A percentile compares a stretch with the other conserved stretches of the same genome.
Evolutionary conservation across 1,140 invertebrate species (phyloP).

Genomic region (Onthophagus taurus): DNA sequence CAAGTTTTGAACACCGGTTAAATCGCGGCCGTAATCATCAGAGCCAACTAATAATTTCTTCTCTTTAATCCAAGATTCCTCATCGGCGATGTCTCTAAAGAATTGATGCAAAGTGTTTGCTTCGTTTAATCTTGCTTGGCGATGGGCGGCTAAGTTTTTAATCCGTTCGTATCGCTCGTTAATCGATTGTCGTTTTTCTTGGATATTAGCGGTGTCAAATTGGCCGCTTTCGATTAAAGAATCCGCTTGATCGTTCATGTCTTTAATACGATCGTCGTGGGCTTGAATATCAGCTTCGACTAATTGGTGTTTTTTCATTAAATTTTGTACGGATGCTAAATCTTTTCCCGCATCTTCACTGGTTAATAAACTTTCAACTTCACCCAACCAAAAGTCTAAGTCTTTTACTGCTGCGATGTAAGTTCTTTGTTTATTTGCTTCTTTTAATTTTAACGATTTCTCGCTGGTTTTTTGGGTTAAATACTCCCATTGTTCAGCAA

Average conservation of each 20-base stretch:
- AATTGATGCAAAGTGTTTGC: conserved; percentile 98
- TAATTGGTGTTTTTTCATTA: conserved; percentile 98
- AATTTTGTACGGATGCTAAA: conserved; percentile 95
- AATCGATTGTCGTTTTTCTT: conserved; percentile 85
- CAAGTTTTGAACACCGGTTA: conserved; percentile 96
- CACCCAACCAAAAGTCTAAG: conserved; percentile 99
- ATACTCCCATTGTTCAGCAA: conserved; percentile 98
- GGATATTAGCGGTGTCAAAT: conserved; percentile 87
- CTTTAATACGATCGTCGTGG: conserved; percentile 91
- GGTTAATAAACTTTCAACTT: conserved; percentile 93
- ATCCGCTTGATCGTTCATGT: conserved; percentile 91
- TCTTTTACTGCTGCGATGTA: conserved; percentile 99
- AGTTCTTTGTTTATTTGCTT: conserved; percentile 96
- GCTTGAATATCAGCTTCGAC: conserved; percentile 95
- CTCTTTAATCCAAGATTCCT: conserved; percentile 99
- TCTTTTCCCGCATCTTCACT: conserved; percentile 98
- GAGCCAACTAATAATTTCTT: conserved; percentile 96
- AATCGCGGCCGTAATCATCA: conserved; percentile 95
- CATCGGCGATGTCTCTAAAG: conserved; percentile 98
- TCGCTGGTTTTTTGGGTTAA: conserved; percentile 96
- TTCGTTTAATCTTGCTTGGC: conserved; percentile 83
- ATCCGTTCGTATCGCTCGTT: conserved; percentile 92
- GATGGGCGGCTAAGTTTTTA: conserved; percentile 84
- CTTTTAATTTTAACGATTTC: conserved; percentile 95
- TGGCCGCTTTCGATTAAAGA: conserved; percentile 89